Evolutionary conservation across 2,113 vertebrate genomes (phyloP).

Genomic region (Carassius carassius): DNA sequence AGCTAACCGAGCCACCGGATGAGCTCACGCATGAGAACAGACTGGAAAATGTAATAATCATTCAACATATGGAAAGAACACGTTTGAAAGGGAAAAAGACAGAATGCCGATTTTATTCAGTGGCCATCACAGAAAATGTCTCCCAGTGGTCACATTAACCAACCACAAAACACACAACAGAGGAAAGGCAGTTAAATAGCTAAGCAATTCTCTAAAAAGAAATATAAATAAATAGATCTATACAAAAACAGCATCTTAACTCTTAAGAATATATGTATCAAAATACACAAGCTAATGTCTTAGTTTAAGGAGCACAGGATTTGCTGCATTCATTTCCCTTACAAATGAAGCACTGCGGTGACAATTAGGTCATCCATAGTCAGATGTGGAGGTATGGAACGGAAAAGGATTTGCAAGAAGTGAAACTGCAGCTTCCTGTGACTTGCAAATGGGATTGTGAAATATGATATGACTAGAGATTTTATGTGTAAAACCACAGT

Average conservation of each 20-base stretch:
- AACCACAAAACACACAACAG: background rate
- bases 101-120: background rate
- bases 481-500: background rate
- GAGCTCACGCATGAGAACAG: background rate
- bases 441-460: background rate
- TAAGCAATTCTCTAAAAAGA: background rate
- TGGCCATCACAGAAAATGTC: background rate
- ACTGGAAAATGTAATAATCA: slow-evolving; percentile 7
- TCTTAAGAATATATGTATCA: background rate
- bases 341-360: slow-evolving; percentile 8
- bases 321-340: slow-evolving; percentile 12
- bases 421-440: background rate
- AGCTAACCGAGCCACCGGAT: background rate
- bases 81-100: background rate
- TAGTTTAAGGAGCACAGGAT: background rate
- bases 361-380: slow-evolving; percentile 14
- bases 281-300: slow-evolving; percentile 1
- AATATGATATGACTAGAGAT: background rate
- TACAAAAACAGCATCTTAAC: background rate
- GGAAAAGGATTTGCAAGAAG: background rate
- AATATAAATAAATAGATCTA: background rate
- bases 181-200: background rate
- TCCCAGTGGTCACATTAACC: background rate
- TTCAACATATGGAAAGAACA: background rate
- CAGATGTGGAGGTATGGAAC: background rate